phyloP scores from a whole-genome alignment of 2,797 vertebrate genomes.

The Benthosema pterotum region DNA sequence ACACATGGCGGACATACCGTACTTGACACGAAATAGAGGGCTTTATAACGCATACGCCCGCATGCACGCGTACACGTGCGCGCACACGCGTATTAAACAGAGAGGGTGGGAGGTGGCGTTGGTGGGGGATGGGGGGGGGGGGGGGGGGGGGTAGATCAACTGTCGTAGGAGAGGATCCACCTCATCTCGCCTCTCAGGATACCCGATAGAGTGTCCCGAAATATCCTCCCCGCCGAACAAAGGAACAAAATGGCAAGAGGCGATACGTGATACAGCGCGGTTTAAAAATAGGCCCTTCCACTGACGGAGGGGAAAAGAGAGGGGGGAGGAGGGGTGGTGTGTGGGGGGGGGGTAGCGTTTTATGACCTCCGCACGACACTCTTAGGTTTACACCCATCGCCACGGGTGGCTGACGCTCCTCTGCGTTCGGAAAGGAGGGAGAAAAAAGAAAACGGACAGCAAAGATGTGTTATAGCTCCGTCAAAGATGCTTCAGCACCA shows the following conservation, averaged over 20 bases:
- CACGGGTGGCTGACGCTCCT: not conserved
- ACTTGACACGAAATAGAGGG: too few species aligned
- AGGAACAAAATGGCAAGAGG: conserved; percentile 51
- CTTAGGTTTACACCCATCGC: conserved; percentile 57
- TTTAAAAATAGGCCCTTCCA: conserved; percentile 78
- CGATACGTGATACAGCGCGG: conserved; percentile 69
- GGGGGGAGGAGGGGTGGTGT: not conserved
- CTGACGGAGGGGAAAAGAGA: conserved; percentile 52
- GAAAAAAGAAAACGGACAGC: not conserved
- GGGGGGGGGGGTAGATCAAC: conserved; percentile 31
- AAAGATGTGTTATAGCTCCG: not conserved
- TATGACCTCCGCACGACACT: conserved; percentile 48
- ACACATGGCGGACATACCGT: too few species aligned
- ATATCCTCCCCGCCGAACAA: conserved; percentile 62
- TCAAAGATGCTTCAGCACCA: conserved; percentile 1
- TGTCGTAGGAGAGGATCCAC: conserved; percentile 33
- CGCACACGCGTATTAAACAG: not conserved
- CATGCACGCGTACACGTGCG: not conserved
- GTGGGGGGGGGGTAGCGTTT: conserved; percentile 47
- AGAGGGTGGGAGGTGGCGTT: too few species aligned
- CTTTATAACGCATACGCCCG: too few species aligned
- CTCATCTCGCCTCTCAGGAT: conserved; percentile 46
- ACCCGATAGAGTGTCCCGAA: conserved; percentile 64
- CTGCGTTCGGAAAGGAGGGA: too few species aligned
- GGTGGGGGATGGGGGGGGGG: too few species aligned